Evolutionary conservation across 2,797 vertebrate species (phyloP).

Genomic region (Phaenicophaeus curvirostris): DNA sequence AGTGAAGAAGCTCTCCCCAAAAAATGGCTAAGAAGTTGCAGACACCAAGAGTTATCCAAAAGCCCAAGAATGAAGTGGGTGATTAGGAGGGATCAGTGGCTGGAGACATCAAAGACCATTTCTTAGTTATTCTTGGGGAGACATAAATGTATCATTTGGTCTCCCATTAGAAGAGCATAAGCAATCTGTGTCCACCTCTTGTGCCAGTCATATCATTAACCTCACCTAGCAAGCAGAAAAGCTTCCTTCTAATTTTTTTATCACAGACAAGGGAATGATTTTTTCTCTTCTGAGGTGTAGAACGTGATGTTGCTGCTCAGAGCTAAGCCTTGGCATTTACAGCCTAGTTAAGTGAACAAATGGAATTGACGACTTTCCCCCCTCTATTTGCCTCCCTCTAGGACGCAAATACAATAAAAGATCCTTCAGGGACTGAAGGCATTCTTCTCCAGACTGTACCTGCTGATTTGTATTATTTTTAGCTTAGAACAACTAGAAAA

Average conservation of each 20-base stretch:
- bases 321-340: neutral
- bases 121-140: neutral
- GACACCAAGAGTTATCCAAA: neutral
- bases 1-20: neutral
- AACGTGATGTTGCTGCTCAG: neutral
- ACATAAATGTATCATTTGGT: neutral
- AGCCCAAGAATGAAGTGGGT: neutral
- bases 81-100: neutral
- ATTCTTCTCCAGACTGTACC: neutral
- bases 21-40: neutral
- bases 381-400: neutral
- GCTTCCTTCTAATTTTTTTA: neutral
- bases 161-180: neutral
- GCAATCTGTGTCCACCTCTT: neutral
- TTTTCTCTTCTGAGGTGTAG: neutral
- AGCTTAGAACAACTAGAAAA: constrained; percentile 15
- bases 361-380: neutral
- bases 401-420: neutral
- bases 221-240: neutral
- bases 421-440: neutral
- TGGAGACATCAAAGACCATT: neutral
- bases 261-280: neutral
- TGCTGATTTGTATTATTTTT: constrained; percentile 35
- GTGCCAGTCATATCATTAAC: neutral
- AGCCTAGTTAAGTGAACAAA: neutral